Evolutionary conservation across 1,140 invertebrate genomes (phyloP).

Genomic region (Drosophila kepulauana): DNA sequence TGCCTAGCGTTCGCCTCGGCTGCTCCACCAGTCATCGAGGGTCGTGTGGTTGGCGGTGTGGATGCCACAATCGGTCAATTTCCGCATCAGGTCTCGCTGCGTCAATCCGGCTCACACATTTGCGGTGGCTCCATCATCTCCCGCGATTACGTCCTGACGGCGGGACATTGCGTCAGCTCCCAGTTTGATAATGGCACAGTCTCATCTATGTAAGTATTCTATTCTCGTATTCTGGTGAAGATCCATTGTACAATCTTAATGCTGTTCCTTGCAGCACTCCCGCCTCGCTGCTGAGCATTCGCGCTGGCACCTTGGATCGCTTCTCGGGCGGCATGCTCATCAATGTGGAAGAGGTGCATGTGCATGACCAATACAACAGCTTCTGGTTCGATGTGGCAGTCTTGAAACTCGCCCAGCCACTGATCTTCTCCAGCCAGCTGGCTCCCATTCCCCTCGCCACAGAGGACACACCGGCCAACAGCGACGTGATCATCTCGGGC

Average conservation of each 20-base stretch:
- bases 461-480: conserved; percentile 48
- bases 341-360: conserved; percentile 38
- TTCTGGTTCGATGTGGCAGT: conserved; percentile 86
- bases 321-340: conserved; percentile 50
- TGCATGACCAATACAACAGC: conserved; percentile 78
- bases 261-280: conserved; percentile 23
- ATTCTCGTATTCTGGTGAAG: too few species aligned
- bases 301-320: conserved; percentile 50
- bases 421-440: conserved; percentile 78
- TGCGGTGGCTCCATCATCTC: conserved; percentile 87
- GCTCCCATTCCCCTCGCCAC: conserved; percentile 69
- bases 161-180: conserved; percentile 86
- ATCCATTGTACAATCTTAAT: background rate
- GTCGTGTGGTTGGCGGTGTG: conserved; percentile 85
- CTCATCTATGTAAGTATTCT: conserved; percentile 36
- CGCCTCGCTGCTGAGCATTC: conserved; percentile 41
- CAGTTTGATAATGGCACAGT: conserved; percentile 31
- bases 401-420: conserved; percentile 71
- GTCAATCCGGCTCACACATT: conserved; percentile 74
- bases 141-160: conserved; percentile 85
- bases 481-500: conserved; percentile 78
- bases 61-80: conserved; percentile 78
- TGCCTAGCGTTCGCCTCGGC: background rate
- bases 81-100: conserved; percentile 85
- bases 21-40: conserved; percentile 28